Percentiles rank a stretch among this genome's conserved stretches.
Conservation (phyloP, 1,140 invertebrate species). For the Portunus trituberculatus region DNA sequence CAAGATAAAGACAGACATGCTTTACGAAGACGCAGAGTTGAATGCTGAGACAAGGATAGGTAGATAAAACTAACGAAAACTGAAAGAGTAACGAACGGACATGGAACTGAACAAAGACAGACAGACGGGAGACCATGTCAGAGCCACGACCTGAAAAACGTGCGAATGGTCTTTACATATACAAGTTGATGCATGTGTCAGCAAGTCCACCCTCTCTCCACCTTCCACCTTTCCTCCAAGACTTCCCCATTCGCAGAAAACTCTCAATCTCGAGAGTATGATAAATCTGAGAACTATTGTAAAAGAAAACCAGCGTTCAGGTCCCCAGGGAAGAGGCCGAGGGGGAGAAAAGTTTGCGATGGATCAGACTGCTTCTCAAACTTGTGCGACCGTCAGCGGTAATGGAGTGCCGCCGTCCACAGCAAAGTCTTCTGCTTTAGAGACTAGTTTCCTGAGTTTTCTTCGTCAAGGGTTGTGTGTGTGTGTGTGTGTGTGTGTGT, state of each 20-base stretch:
- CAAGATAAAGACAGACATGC: too few species aligned
- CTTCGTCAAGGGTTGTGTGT: neutral
- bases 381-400: neutral
- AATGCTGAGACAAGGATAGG: too few species aligned
- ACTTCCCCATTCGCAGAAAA: neutral
- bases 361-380: neutral
- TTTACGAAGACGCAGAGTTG: too few species aligned
- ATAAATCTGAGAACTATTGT: conserved; percentile 7
- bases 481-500: neutral
- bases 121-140: too few species aligned
- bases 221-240: neutral
- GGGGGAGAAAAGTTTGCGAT: conserved; percentile 20
- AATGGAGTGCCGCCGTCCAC: conserved; percentile 6
- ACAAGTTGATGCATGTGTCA: too few species aligned
- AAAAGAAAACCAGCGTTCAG: neutral
- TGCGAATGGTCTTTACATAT: too few species aligned
- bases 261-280: neutral
- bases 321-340: neutral
- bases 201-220: neutral
- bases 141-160: too few species aligned
- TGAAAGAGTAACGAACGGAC: too few species aligned
- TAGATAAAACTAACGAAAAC: too few species aligned
- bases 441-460: neutral
- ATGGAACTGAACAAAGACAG: neutral
- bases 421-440: conserved; percentile 10